These are phyloP conservation scores for Molothrus ater DNA, from an alignment of 2,797 vertebrate genomes.

Conservation along the genomic window DNA sequence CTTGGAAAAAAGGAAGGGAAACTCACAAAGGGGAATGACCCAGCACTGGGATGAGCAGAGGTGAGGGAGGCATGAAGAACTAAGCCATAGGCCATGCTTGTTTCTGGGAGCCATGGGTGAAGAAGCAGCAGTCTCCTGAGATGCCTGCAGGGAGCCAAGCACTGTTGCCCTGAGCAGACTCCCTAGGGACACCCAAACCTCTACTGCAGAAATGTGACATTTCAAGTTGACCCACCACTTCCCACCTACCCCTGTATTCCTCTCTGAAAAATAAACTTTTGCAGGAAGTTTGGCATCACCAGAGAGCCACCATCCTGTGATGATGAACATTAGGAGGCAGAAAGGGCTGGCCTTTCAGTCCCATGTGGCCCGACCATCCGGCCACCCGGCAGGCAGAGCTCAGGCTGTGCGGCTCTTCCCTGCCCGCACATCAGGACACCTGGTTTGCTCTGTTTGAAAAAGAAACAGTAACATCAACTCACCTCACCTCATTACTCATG, in stretches of 20 bases:
- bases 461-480: neutral
- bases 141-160: neutral
- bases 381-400: rapidly evolving
- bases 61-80: neutral
- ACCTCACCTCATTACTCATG: rapidly evolving
- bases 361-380: rapidly evolving
- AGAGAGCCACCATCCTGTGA: neutral
- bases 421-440: rapidly evolving
- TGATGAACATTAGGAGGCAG: neutral
- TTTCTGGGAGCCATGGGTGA: neutral
- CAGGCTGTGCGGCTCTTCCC: rapidly evolving
- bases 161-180: neutral
- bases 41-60: neutral
- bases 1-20: neutral
- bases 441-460: neutral
- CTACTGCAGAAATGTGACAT: neutral
- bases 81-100: too few species aligned
- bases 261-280: neutral
- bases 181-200: neutral
- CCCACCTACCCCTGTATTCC: neutral
- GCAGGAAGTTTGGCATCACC: neutral
- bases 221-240: neutral
- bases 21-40: neutral
- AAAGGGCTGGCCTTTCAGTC: neutral
- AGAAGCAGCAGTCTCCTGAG: neutral